These are phyloP conservation scores for Drosophila cognata DNA, from an alignment of 2,888 invertebrate species.

Conservation along the genomic window DNA sequence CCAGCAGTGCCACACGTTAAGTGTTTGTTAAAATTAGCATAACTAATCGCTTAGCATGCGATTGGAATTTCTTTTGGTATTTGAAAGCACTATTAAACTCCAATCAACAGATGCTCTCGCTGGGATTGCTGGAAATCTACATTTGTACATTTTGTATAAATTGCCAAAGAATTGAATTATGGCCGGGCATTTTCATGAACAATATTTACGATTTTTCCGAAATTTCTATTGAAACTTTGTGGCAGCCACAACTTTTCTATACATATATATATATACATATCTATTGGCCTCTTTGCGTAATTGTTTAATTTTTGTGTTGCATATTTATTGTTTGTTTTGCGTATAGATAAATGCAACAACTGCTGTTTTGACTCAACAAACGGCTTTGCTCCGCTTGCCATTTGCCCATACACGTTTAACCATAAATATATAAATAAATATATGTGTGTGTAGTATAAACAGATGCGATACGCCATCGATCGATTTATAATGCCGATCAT, in stretches of 20 bases:
- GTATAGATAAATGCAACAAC: conserved; percentile 37
- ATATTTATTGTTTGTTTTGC: conserved; percentile 37
- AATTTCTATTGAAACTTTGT: conserved; percentile 10
- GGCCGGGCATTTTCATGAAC: conserved; percentile 34
- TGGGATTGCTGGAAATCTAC: conserved; percentile 1
- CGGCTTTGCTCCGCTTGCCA: conserved; percentile 14
- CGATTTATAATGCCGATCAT: conserved; percentile 47
- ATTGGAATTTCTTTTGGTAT: conserved; percentile 15
- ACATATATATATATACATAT: neutral
- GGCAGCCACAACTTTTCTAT: neutral
- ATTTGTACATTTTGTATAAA: conserved; percentile 26
- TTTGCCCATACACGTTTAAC: conserved; percentile 1
- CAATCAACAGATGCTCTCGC: conserved; percentile 23
- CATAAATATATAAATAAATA: neutral
- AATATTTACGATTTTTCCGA: conserved; percentile 43
- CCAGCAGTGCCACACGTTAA: neutral
- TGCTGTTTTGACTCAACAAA: conserved; percentile 33
- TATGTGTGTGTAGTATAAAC: conserved; percentile 5
- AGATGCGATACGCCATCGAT: conserved; percentile 29
- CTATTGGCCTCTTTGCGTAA: neutral
- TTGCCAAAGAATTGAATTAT: conserved; percentile 64
- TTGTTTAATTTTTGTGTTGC: conserved; percentile 36
- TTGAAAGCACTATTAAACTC: conserved; percentile 16
- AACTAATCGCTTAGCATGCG: conserved; percentile 45
- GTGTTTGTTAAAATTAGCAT: conserved; percentile 43